These are phyloP conservation scores for Delphinus delphis DNA, from an alignment of 2,113 vertebrate species.

Conservation along the genomic window DNA sequence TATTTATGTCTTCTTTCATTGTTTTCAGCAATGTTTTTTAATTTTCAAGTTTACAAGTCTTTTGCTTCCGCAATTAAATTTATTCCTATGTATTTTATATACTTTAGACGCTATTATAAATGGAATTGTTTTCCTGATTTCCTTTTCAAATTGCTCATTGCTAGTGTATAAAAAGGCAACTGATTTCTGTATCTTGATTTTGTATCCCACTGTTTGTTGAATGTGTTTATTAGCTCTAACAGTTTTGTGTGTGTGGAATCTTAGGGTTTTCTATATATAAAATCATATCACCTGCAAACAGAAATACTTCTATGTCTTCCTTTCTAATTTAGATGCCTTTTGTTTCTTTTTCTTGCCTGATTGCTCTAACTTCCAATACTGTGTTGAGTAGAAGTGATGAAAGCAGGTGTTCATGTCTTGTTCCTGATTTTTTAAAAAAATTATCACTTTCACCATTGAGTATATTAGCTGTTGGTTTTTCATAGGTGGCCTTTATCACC, in stretches of 20 bases:
- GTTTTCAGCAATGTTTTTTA: neutral
- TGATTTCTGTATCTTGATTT: neutral
- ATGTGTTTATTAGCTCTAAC: neutral
- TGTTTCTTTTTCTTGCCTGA: neutral
- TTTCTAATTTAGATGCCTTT: neutral
- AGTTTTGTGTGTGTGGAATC: neutral
- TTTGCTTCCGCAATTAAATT: neutral
- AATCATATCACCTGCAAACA: neutral
- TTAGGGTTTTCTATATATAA: neutral
- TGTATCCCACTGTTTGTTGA: neutral
- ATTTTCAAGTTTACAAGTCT: neutral
- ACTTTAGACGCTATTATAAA: neutral
- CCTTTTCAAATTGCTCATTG: neutral
- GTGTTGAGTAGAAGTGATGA: neutral
- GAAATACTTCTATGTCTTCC: neutral
- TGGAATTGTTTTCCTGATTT: neutral
- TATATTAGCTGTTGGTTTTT: neutral
- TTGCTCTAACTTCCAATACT: neutral
- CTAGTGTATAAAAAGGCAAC: neutral
- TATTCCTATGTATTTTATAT: neutral
- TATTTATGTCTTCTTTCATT: neutral
- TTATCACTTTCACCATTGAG: neutral
- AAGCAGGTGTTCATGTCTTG: neutral
- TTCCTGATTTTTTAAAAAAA: neutral
- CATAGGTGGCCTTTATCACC: neutral